Conservation (phyloP, 2,797 vertebrate genomes). For the Gymnopithys bicolor region DNA sequence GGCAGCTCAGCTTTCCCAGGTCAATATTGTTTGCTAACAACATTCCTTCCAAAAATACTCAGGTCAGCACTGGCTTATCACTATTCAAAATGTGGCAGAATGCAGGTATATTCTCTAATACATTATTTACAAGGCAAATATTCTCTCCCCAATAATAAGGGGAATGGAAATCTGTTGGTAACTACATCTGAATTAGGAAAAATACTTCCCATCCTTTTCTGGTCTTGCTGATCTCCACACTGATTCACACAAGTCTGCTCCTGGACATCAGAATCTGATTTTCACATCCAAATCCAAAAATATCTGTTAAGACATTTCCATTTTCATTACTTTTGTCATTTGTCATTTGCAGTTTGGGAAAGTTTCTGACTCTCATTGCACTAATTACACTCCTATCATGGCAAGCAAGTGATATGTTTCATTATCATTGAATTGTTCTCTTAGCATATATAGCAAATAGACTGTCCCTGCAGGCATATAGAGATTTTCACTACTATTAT, state of each 20-base stretch:
- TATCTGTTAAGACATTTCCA: background rate
- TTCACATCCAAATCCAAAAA: background rate
- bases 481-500: background rate
- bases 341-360: background rate
- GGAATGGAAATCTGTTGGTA: background rate
- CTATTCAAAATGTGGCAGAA: background rate
- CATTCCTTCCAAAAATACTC: background rate
- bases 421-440: background rate
- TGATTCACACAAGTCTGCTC: background rate
- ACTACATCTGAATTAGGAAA: background rate
- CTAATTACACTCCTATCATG: background rate
- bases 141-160: background rate
- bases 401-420: background rate
- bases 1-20: background rate
- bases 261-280: background rate
- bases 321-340: background rate
- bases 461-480: background rate
- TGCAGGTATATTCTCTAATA: background rate
- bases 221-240: background rate
- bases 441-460: background rate
- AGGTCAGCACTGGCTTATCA: background rate
- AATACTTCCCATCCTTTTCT: background rate
- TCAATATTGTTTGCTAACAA: background rate
- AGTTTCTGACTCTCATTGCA: background rate
- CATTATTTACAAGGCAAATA: background rate